A percentile compares a stretch with the other conserved stretches of the same genome.
phyloP scores from a whole-genome alignment of 2,797 vertebrate species.

The Epinephelus awoara region DNA sequence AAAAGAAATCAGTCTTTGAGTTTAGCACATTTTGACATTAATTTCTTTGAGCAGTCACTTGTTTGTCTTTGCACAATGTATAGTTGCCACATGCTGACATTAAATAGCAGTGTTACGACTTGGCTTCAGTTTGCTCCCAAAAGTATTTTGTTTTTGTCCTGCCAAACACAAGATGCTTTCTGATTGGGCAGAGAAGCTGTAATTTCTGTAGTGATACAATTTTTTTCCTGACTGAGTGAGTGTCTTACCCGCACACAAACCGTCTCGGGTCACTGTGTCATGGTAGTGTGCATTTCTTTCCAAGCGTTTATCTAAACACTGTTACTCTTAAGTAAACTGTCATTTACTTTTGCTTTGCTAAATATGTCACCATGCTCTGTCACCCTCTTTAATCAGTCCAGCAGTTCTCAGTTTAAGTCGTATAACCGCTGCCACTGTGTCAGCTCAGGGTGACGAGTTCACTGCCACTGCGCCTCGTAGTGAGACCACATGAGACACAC shows the following conservation, averaged over 20 bases:
- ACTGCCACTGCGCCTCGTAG: conserved; percentile 47
- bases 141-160: not conserved
- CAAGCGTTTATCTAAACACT: conserved; percentile 54
- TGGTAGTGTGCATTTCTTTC: conserved; percentile 30
- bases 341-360: conserved; percentile 57
- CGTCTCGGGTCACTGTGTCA: conserved; percentile 2
- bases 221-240: conserved; percentile 28
- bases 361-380: conserved; percentile 44
- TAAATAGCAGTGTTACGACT: conserved; percentile 9
- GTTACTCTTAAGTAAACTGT: conserved; percentile 39
- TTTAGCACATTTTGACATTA: not conserved
- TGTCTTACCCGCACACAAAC: conserved; percentile 3
- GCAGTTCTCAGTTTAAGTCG: conserved; percentile 55
- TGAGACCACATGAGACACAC: conserved; percentile 77
- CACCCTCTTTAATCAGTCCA: conserved; percentile 67
- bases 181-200: conserved; percentile 28
- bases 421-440: conserved; percentile 51
- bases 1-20: not conserved
- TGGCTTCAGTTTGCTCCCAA: conserved; percentile 26
- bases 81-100: not conserved
- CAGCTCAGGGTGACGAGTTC: conserved; percentile 65
- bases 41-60: not conserved
- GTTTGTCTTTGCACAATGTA: not conserved
- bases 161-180: conserved; percentile 10
- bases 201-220: conserved; percentile 42